Conservation (phyloP, 2,888 invertebrate species). For the Hololepta plana region DNA sequence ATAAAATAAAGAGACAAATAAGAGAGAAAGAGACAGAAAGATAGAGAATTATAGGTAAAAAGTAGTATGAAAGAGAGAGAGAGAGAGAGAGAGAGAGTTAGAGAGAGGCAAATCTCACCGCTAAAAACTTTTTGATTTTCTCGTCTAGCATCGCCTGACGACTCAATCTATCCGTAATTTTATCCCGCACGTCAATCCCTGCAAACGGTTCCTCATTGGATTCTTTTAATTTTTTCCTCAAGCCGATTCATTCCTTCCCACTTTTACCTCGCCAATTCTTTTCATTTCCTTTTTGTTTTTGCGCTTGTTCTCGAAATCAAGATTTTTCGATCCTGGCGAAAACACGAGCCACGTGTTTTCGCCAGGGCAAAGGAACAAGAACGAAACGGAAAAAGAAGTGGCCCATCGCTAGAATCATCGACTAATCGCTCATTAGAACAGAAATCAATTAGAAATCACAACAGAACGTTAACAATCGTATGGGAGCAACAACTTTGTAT, state of each 20-base stretch:
- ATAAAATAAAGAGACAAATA: constrained; percentile 11
- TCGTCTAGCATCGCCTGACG: constrained; percentile 78
- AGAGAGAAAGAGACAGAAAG: constrained; percentile 8
- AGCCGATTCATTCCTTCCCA: no score
- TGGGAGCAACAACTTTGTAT: constrained; percentile 11
- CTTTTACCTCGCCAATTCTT: no score
- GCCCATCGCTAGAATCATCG: no score
- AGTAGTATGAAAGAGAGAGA: constrained; percentile 5
- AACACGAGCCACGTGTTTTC: background rate
- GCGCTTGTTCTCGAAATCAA: no score
- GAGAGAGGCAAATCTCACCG: constrained; percentile 43
- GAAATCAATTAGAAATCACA: no score
- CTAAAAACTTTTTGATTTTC: constrained; percentile 86
- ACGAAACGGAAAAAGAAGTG: constrained; percentile 3
- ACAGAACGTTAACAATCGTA: no score
- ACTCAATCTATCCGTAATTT: constrained; percentile 56
- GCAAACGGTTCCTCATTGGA: no score
- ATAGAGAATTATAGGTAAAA: constrained; percentile 4
- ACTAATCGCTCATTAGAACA: no score
- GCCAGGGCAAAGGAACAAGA: constrained; percentile 2
- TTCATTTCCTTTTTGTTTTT: no score
- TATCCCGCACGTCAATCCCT: constrained; percentile 39
- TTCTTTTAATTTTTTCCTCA: no score
- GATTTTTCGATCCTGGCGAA: no score
- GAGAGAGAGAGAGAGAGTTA: no score